phyloP scores from a whole-genome alignment of 2,113 vertebrate genomes.

The Ailuropoda melanoleuca region DNA sequence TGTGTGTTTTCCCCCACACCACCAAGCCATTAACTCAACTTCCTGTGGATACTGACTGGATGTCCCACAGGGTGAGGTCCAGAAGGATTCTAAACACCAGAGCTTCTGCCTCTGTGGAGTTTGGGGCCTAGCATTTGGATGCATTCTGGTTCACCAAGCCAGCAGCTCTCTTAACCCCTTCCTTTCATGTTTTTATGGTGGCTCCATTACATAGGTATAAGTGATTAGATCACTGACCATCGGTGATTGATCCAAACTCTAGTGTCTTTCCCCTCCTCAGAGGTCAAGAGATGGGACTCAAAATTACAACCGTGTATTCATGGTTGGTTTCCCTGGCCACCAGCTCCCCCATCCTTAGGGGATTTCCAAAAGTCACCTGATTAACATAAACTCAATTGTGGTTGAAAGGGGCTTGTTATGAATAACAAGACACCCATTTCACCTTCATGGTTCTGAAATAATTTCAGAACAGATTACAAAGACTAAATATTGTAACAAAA shows the following conservation, averaged over 20 bases:
- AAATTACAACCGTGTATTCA: background rate
- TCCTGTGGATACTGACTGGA: background rate
- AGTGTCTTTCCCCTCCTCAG: background rate
- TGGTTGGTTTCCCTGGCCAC: background rate
- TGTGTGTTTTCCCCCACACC: background rate
- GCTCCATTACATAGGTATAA: background rate
- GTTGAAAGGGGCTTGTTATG: background rate
- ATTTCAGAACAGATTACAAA: background rate
- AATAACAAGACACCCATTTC: background rate
- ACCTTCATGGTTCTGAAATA: background rate
- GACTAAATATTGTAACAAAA: background rate
- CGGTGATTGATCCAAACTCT: background rate
- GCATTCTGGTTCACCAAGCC: background rate
- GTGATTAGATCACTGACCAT: background rate
- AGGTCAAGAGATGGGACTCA: background rate
- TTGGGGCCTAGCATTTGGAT: background rate
- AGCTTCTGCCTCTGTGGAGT: background rate
- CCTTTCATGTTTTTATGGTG: background rate
- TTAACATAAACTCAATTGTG: background rate
- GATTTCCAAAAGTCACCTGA: background rate
- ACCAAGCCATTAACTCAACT: background rate
- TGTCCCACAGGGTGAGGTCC: background rate
- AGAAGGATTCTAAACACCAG: background rate
- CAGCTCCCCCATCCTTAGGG: background rate
- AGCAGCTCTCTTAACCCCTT: background rate